Base-by-base conservation (phyloP, 2,888 invertebrate species). In the Limenitis camilla region DNA sequence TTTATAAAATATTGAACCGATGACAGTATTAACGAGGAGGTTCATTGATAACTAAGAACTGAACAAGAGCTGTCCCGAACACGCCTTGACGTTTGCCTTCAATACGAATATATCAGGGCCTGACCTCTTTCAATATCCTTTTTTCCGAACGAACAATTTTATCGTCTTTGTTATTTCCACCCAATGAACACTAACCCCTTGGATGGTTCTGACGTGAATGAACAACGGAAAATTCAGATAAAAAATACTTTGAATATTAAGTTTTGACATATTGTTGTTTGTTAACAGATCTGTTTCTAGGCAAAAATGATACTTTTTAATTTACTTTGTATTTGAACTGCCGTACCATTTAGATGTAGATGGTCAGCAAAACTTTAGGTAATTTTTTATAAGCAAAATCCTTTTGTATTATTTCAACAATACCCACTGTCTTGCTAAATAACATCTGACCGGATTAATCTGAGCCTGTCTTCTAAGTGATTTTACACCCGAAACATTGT, bases 111-210 rank as follows among this genome's bases (percentile, higher is more conserved):
- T 77, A 80, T 83, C 76, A 80, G 77, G 72, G 76, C 77, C 72
- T 81, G 83, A 82, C 83, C 84, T 81, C 78, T 79, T 85, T 82
- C 82, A 82, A 85, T 83, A 83, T 81, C 83, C 82, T 79, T 84
- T 84, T 51, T 84, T 84, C 83, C 85, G 69, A 82, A 72, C 74
- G 82, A 84, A 81, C 78, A 81, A 74, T 84, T 84, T 85, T 84
- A 84, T 84, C 81, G 81, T 78, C 80, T 84, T 80, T 81, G 83
- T 82, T 83, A 84, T 81, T 84, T 84, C 82, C 82, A 82, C 79
- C 76, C 81, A 74, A 79, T 84, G 82, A 83, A 78, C 81, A 75
- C 76, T 77, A 78, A 81, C 81, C 81, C 81, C 78, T 80, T 72
- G 72, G 81, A 80, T 80, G 72, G 77, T 81, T 81, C 74, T 80